Percentiles rank a stretch among this genome's conserved stretches.
phyloP scores from a whole-genome alignment of 1,140 invertebrate species.

The Anastatus disparis region DNA sequence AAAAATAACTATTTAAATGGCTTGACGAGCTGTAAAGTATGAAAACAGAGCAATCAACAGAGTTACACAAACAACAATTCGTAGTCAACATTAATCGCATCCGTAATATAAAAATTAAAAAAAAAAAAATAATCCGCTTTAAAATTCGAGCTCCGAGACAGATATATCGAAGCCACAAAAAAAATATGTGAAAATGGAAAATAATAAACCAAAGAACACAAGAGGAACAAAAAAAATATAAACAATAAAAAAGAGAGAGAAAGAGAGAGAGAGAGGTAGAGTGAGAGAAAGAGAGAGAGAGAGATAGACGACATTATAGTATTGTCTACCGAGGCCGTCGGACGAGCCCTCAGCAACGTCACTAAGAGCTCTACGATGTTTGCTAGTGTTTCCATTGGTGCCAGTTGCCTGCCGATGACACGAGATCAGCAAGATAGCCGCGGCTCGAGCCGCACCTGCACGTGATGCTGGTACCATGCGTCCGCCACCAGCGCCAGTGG shows the following conservation, averaged over 20 bases:
- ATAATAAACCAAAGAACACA: background rate
- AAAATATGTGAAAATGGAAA: no score
- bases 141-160: no score
- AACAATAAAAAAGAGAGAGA: constrained; percentile 21
- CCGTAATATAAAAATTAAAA: no score
- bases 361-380: constrained; percentile 65
- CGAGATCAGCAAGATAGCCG: constrained; percentile 91
- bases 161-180: no score
- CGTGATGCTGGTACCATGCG: constrained; percentile 79
- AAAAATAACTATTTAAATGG: no score
- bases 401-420: constrained; percentile 76
- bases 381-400: constrained; percentile 45
- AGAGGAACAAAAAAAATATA: background rate
- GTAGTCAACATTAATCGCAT: no score
- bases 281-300: background rate
- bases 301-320: background rate
- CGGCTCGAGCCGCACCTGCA: constrained; percentile 88
- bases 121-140: no score
- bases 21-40: no score
- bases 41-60: no score
- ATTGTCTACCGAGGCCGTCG: constrained; percentile 62
- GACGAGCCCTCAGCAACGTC: constrained; percentile 69
- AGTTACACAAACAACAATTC: no score
- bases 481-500: constrained; percentile 63
- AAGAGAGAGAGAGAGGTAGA: constrained; percentile 18